Evolutionary conservation across 2,888 invertebrate genomes (phyloP), one percentile per base, ranked within the genome.

Genomic region (Erpobdella octoculata): DNA sequence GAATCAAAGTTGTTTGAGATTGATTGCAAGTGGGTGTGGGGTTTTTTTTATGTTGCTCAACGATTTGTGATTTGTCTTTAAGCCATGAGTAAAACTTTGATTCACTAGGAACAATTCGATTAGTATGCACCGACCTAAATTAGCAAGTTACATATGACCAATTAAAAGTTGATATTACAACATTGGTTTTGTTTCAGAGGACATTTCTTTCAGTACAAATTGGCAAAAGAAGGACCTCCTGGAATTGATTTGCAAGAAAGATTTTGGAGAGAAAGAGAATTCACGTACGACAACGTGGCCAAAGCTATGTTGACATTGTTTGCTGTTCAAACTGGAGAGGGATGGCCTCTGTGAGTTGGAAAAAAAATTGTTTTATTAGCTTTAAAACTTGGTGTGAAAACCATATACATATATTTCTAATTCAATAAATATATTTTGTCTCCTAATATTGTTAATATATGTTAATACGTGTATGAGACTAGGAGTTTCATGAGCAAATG

Each of bases 251-350:
- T 71, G 36, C 66, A 71, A 53, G 31, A 38, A 21, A 88, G 98
- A 74, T 86, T 88, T 81, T 99, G 98, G 98, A 87, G 88, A 79
- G 88, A 90, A 77, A 91, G 94, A 83, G 89, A 89, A 83, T 99
- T 99, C 87, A 94, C 97, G 85, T 99, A 98, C 85, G 97, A 99
- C 85, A 93, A 98, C 85, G 96, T 97, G 73, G 90, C 93, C 79
- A 90, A 92, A 79, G 98, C 98, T 71, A 96, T 98, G 94, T 87
- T 99, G 79, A 98, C 98, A 78, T 87, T 99, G 79, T 99, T 99
- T 85, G 97, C 98, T 77, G 98, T 99, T 77, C 97, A 98, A 85
- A 99, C 98, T 70, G 97, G 96, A 79, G 97, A 97, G 86, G 97
- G 97, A 79, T 97, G 97, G 97, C 97, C 97, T 80, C 90, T 90